Percentiles rank a stretch among this genome's conserved stretches.
Conservation (phyloP, 2,888 invertebrate species). For the Villa cingulata region DNA sequence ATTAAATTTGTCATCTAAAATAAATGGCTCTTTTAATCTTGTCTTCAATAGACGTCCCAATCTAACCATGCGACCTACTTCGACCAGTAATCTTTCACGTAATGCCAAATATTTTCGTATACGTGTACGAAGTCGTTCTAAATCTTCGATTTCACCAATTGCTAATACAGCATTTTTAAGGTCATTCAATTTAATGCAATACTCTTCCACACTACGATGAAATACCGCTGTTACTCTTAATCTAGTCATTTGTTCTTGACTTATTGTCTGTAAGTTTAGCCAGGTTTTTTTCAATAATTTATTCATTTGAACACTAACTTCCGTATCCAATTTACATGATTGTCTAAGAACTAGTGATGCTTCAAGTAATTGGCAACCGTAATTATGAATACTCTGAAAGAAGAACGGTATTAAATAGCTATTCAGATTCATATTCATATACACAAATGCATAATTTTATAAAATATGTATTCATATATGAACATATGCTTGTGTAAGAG, state of each 20-base stretch:
- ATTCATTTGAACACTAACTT: conserved; percentile 43
- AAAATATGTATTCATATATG: too few species aligned
- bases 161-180: conserved; percentile 43
- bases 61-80: conserved; percentile 58
- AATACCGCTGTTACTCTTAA: conserved; percentile 63
- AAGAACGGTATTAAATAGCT: conserved; percentile 3
- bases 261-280: conserved; percentile 52
- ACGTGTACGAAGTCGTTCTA: conserved; percentile 34
- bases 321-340: conserved; percentile 50
- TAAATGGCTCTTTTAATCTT: conserved; percentile 49
- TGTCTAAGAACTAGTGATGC: conserved; percentile 59
- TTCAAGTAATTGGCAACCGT: conserved; percentile 63
- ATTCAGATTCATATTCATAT: too few species aligned
- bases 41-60: conserved; percentile 53
- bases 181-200: conserved; percentile 47
- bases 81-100: conserved; percentile 50
- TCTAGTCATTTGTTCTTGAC: conserved; percentile 62
- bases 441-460: too few species aligned
- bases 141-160: conserved; percentile 33
- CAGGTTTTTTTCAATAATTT: conserved; percentile 50
- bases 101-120: conserved; percentile 44
- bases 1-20: conserved; percentile 29
- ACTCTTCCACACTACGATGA: conserved; percentile 52
- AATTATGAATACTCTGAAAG: conserved; percentile 63
- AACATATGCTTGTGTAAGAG: too few species aligned